These are phyloP conservation scores for Myoxocephalus aenaeus DNA, from an alignment of 2,797 vertebrate species.

Conservation along the genomic window DNA sequence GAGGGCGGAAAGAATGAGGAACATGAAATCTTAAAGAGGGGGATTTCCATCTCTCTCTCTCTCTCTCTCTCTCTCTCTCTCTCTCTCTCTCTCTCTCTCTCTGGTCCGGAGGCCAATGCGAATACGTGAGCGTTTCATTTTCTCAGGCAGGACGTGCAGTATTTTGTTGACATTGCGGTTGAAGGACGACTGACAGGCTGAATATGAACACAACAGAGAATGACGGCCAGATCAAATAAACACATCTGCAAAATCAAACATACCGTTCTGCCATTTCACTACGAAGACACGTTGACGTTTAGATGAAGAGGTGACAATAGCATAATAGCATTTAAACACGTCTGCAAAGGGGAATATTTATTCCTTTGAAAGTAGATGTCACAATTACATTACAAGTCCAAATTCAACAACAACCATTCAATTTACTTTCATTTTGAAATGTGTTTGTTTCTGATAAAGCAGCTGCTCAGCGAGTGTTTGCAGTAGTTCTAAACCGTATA, in stretches of 20 bases:
- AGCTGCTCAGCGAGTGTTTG: no score
- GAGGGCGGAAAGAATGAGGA: constrained; percentile 62
- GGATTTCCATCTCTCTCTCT: constrained; percentile 61
- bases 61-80: background rate
- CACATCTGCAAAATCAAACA: background rate
- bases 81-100: background rate
- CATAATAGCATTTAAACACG: background rate
- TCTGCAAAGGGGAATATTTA: background rate
- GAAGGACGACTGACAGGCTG: constrained; percentile 12
- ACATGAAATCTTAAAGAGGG: constrained; percentile 74
- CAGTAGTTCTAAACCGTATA: no score
- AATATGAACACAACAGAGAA: constrained; percentile 28
- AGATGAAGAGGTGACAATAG: background rate
- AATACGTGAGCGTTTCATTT: constrained; percentile 33
- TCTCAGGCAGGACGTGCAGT: background rate
- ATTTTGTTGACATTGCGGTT: constrained; percentile 3
- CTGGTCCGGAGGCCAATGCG: constrained; percentile 36
- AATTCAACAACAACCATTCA: no score
- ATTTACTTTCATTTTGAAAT: no score
- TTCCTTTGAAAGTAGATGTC: background rate
- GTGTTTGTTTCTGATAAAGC: no score
- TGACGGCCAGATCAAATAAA: constrained; percentile 12
- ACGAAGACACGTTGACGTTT: background rate
- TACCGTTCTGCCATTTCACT: background rate
- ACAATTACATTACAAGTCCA: no score